A percentile compares a stretch with the other conserved stretches of the same genome.
Conservation (phyloP, 2,113 vertebrate species). For the Monopterus albus region DNA sequence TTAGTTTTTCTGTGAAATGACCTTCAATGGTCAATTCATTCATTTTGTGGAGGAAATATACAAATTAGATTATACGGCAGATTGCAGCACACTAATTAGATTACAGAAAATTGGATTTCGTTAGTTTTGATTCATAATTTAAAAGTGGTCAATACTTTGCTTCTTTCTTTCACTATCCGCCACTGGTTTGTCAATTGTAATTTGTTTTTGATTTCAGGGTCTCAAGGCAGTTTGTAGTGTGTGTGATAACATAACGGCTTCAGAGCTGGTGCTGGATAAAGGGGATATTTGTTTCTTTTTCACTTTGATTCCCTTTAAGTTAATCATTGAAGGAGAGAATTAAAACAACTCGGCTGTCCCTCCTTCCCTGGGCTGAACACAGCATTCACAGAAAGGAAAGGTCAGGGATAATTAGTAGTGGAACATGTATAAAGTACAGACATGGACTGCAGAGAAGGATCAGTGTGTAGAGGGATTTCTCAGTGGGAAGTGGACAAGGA, state of each 20-base stretch:
- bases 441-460: constrained; percentile 1
- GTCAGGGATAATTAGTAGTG: constrained; percentile 51
- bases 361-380: constrained; percentile 29
- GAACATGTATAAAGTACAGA: constrained; percentile 28
- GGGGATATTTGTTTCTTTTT: constrained; percentile 51
- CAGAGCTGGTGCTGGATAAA: constrained; percentile 16
- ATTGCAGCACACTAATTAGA: constrained; percentile 65
- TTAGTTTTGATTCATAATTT: constrained; percentile 76
- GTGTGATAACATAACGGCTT: constrained; percentile 46
- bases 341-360: constrained; percentile 31
- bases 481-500: constrained; percentile 35
- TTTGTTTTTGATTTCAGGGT: constrained; percentile 45
- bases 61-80: constrained; percentile 78
- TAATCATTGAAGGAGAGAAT: constrained; percentile 65
- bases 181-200: constrained; percentile 26
- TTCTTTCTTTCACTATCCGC: constrained; percentile 19
- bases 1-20: constrained; percentile 51
- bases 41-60: constrained; percentile 72
- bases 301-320: constrained; percentile 34
- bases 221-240: constrained; percentile 17
- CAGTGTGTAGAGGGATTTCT: constrained; percentile 11
- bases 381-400: constrained; percentile 52
- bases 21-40: constrained; percentile 67
- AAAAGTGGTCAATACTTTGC: constrained; percentile 62
- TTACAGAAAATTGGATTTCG: constrained; percentile 75